phyloP scores from a whole-genome alignment of 2,888 invertebrate genomes.

The Thera britannica region DNA sequence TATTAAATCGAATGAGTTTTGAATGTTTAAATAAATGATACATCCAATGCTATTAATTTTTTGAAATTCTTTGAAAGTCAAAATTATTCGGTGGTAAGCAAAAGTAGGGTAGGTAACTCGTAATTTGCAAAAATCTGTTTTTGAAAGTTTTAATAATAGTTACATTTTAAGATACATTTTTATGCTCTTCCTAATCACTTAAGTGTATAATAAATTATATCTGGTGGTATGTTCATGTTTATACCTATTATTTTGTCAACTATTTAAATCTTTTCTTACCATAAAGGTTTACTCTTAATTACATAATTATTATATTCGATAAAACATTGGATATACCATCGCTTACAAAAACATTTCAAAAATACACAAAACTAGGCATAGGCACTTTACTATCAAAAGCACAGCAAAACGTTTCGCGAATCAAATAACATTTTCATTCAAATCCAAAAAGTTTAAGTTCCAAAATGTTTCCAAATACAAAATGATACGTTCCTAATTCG shows the following conservation, averaged over 20 bases:
- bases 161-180: too few species aligned
- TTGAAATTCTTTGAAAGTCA: constrained; percentile 46
- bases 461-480: constrained; percentile 50
- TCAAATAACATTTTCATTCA: constrained; percentile 49
- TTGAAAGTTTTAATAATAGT: not conserved
- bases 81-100: constrained; percentile 30
- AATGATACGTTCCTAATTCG: constrained; percentile 68
- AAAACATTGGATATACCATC: too few species aligned
- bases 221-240: too few species aligned
- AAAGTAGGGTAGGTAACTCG: not conserved
- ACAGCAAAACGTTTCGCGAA: constrained; percentile 46
- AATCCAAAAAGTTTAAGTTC: constrained; percentile 48
- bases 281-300: too few species aligned
- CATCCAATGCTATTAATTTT: constrained; percentile 38
- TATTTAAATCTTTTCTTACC: too few species aligned
- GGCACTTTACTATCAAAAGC: not conserved
- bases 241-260: too few species aligned
- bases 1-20: constrained; percentile 53
- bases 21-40: constrained; percentile 49
- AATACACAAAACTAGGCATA: not conserved
- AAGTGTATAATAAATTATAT: too few species aligned
- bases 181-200: too few species aligned
- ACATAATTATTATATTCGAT: too few species aligned
- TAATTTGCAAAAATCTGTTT: not conserved
- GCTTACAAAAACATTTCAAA: too few species aligned